Base-by-base conservation (phyloP, 2,113 vertebrate genomes). In the Cariama cristata region DNA sequence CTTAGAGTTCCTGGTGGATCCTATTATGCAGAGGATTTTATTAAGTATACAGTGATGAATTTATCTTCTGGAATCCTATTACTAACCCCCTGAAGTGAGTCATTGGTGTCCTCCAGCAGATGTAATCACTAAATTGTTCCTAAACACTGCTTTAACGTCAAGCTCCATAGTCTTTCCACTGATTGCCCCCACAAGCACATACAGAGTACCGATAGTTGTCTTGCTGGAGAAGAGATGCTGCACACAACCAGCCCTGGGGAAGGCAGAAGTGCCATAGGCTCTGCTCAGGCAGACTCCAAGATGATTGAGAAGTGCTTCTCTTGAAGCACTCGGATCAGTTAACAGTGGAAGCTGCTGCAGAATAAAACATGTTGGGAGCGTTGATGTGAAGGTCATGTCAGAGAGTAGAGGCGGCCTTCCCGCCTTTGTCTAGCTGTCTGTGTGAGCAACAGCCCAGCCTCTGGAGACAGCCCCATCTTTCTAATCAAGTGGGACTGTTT, bases 11-110 rank as follows among this genome's bases (percentile, higher is more conserved):
- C 93, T 21, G 3, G 55, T 50, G 63, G 89, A 55, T 92, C 40
- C 76, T 92, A 17, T 92, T 83, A 42, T 56, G 55, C 6, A 4
- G 47, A 92, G 63, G 84, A 30, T 97, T 98, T 95, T 96, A 91
- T 95, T 96, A 98, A 98, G 96, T 88, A 93, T 56, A 88, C 74
- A 77, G 9, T 91, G 96, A 91, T 93, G 42, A 96, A 95, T 97
- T 88, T 94, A 56, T 95, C 86, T 96, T 79, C 83, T 75, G 44
- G 55, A 85, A 86, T 94, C 87, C 86, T 91, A 20, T 93, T 89
- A 69, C 76, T 91, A 74, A 75, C 49, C 45, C 84, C 85, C 60
- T 53, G 58, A 89, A 94, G 89, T 92, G 90, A 94, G 74, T 82
- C 95, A 60, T 59, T 53, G 63, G 63, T 90, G 52, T 90, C 81